A percentile compares a stretch with the other conserved stretches of the same genome.
phyloP scores from a whole-genome alignment of 2,888 invertebrate species.

The Mechanitis messenoides region DNA sequence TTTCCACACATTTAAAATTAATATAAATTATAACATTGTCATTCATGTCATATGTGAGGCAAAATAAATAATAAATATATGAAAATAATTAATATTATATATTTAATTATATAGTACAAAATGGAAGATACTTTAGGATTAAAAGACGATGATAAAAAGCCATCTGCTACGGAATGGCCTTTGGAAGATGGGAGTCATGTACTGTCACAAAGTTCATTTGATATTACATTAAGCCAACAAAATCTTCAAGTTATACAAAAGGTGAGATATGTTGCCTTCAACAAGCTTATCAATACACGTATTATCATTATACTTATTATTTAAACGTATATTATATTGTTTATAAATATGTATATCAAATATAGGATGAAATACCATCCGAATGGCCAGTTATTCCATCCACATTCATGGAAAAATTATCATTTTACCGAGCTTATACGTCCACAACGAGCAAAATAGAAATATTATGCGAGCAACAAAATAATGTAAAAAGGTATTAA shows the following conservation, averaged over 20 bases:
- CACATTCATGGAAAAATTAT: constrained; percentile 24
- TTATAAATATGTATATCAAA: neutral
- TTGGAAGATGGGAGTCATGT: constrained; percentile 12
- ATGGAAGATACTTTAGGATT: constrained; percentile 19
- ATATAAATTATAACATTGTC: no score
- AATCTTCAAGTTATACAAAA: constrained; percentile 15
- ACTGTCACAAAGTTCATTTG: neutral
- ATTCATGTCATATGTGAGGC: no score
- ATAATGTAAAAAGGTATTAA: constrained; percentile 26
- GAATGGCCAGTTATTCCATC: constrained; percentile 27
- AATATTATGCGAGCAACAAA: constrained; percentile 29
- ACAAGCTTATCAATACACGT: no score
- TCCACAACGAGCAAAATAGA: constrained; percentile 30
- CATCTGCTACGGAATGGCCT: constrained; percentile 14
- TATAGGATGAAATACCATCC: constrained; percentile 21
- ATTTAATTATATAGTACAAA: neutral
- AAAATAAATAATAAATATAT: no score
- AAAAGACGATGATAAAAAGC: constrained; percentile 6
- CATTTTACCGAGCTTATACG: constrained; percentile 29
- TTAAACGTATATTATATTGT: no score
- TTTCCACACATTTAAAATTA: no score
- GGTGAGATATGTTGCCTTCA: constrained; percentile 6
- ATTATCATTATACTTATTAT: neutral
- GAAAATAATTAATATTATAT: no score
- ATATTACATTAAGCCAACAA: neutral